A percentile compares a stretch with the other conserved stretches of the same genome.
Conservation (phyloP, 1,140 invertebrate genomes). For the Zaprionus ghesquierei region DNA sequence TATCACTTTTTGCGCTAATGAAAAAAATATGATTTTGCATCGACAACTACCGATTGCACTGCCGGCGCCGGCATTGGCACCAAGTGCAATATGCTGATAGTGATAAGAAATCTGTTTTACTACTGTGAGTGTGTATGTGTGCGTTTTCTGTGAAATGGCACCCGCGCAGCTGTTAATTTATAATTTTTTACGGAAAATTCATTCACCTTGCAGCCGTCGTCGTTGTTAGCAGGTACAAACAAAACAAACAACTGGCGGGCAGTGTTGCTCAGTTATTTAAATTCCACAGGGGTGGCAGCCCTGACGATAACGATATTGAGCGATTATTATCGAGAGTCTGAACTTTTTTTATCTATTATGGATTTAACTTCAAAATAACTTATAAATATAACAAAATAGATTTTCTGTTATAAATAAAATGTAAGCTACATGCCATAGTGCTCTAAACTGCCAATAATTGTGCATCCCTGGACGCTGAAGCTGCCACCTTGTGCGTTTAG, state of each 20-base stretch:
- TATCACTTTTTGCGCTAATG: constrained; percentile 60
- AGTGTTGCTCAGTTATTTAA: constrained; percentile 25
- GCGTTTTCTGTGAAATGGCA: constrained; percentile 21
- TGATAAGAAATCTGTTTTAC: constrained; percentile 61
- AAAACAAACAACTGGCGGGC: constrained; percentile 64
- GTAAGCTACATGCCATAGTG: neutral
- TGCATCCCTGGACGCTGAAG: constrained; percentile 1
- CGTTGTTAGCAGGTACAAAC: constrained; percentile 56
- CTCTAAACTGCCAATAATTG: neutral
- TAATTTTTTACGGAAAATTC: constrained; percentile 39
- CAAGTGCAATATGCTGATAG: constrained; percentile 40
- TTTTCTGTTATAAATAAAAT: neutral
- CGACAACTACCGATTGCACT: constrained; percentile 15
- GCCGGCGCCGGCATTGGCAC: constrained; percentile 45
- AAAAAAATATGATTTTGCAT: constrained; percentile 43
- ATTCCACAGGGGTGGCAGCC: constrained; percentile 9
- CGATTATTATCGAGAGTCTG: neutral
- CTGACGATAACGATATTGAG: neutral
- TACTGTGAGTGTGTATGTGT: constrained; percentile 1
- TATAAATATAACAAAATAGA: neutral
- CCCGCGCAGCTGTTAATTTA: constrained; percentile 51
- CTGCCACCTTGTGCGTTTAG: neutral
- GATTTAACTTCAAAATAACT: too few species aligned
- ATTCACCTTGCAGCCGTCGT: constrained; percentile 68
- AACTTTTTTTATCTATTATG: neutral